Evolutionary conservation across 1,140 invertebrate species (phyloP), one percentile per base, ranked within the genome.

Genomic region (Drosophila watanabei): DNA sequence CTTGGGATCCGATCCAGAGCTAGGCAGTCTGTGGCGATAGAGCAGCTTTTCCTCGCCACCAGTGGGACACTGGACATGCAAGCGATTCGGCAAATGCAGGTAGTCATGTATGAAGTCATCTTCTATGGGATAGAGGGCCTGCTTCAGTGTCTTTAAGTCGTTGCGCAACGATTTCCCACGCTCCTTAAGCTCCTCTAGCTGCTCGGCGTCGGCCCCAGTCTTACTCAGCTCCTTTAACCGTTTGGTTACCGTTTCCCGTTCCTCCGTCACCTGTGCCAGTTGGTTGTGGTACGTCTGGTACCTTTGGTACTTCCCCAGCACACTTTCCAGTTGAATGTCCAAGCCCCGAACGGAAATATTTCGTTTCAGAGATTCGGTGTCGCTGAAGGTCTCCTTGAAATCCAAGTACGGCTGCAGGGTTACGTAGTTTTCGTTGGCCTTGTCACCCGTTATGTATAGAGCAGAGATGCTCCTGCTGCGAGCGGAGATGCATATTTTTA

Each of bases 81-180:
- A 72, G 18, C 92, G 59, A 91, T 96, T 96, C 1, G 96, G 96
- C 28, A 97, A 75, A 71, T 93, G 92, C 43, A 96, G 88, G 68
- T 94, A 93, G 69, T 93, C 84, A 7, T 94, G 82, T 5, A 95
- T 88, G 4, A 95, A 93, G 43, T 93, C 92, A 70, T 95, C 95
- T 73, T 96, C 95, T 14, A 96, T 75, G 14, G 94, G 93, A 93
- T 94, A 95, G 1, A 94, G 70, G 49, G 80, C 76, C 35, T 94
- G 87, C 70, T 93, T 95, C 1, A 96, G 75, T 11, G 54, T 76
- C 80, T 94, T 95, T 8, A 95, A 59, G 30, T 95, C 94, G 18
- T 95, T 93, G 73, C 94, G 94, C 3, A 96, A 45, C 10, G 93
- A 33, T 80, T 93, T 94, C 4, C 93, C 92, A 79, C 95, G 93